Base-by-base conservation (phyloP, 2,113 vertebrate genomes). In the Glaucomys volans region DNA sequence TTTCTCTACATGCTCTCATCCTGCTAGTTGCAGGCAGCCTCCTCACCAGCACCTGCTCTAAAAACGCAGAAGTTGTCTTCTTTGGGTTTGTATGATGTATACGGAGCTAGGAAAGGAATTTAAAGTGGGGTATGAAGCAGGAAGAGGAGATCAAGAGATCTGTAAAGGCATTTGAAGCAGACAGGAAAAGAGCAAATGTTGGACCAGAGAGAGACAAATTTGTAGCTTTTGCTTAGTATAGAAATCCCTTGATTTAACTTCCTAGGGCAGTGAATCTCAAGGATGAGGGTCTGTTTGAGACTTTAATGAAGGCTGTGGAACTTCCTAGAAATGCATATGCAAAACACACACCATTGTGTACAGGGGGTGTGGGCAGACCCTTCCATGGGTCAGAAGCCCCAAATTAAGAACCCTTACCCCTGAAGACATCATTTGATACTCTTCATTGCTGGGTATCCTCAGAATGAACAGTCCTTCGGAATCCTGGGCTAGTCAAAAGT, bases 191-290 rank as follows among this genome's bases (percentile, higher is more conserved):
- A 66, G 47, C 20, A 69, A 47, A 44, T 5, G 14, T 66, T 52
- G 28, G 18, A 24, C 62, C 47, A 26, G 37, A 85, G 64, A 54
- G 77, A 59, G n/a, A 17, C 32, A 64, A 37, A 26, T 42, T 42
- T 54, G 74, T 50, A 74, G 42, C 35, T 80, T 72, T 89, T 90
- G 22, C 37, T 74, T 42, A 4, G 40, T 87, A 42, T n/a, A n/a
- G 59, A 94, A 94, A 72, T 40, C 35, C 40, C n/a, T 87, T 71
- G 64, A 80, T 94, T 82, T 75, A 86, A 87, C 87, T 84, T 95
- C 24, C 71, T 35, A 72, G 37, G 32, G 4, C 44, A 87, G 30
- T 2, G 24, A 24, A 81, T 90, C 72, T 69, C 30, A 66, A 69
- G 32, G 12, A 8, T 5, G n/a, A 64, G 71, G 44, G 64, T 81